Evolutionary conservation across 2,888 invertebrate genomes (phyloP).

Genomic region (Drosophila merina): DNA sequence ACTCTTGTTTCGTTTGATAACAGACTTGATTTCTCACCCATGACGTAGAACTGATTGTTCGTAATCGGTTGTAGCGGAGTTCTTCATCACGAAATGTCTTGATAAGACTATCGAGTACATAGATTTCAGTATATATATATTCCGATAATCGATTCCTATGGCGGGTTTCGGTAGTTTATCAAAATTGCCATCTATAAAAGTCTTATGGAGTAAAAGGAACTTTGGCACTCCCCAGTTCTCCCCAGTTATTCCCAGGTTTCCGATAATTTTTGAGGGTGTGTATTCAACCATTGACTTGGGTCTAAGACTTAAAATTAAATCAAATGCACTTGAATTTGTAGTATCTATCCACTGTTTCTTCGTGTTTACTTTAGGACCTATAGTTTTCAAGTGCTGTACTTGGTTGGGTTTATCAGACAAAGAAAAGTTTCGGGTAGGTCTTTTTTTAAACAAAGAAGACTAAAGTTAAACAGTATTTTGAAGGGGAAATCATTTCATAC

Average conservation of each 20-base stretch:
- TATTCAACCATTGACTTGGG: slow-evolving; percentile 17
- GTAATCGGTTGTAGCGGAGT: slow-evolving; percentile 10
- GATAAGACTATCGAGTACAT: slow-evolving; percentile 19
- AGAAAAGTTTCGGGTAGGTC: slow-evolving; percentile 41
- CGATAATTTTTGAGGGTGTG: slow-evolving; percentile 14
- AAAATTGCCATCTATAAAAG: slow-evolving; percentile 15
- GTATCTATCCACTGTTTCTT: slow-evolving; percentile 15
- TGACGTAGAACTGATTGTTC: slow-evolving; percentile 32
- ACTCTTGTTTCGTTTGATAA: slow-evolving; percentile 20
- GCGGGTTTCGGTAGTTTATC: slow-evolving; percentile 31
- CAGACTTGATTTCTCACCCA: slow-evolving; percentile 32
- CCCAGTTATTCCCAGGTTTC: slow-evolving; percentile 9
- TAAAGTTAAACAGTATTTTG: too few relatives aligned
- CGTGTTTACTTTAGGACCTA: slow-evolving; percentile 2
- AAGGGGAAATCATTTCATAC: too few relatives aligned
- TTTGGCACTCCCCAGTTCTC: slow-evolving; percentile 50
- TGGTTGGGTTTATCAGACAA: slow-evolving; percentile 5
- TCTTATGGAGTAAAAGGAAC: slow-evolving; percentile 29
- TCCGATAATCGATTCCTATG: neutral
- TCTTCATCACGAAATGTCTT: neutral
- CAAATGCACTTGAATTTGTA: slow-evolving; percentile 19
- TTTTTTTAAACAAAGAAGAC: neutral
- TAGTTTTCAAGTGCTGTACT: slow-evolving; percentile 8
- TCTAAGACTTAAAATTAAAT: neutral
- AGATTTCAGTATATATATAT: neutral